phyloP scores from a whole-genome alignment of 2,797 vertebrate species.

The Melanotaenia pygmaea region DNA sequence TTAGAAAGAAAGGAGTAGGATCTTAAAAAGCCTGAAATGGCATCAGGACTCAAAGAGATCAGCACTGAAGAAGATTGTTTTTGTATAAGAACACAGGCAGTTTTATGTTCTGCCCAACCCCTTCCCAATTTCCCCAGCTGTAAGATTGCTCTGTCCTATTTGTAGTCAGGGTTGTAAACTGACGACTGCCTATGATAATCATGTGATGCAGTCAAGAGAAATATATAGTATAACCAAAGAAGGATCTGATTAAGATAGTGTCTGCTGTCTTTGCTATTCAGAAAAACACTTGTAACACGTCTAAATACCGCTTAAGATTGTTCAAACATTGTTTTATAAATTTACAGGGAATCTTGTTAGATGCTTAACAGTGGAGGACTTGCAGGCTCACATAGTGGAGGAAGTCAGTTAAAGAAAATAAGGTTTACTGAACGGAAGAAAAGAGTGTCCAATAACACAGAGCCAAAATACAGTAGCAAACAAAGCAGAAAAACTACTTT shows the following conservation, averaged over 20 bases:
- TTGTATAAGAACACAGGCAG: constrained; percentile 63
- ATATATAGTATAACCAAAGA: not conserved
- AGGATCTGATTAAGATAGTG: not conserved
- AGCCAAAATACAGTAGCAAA: not conserved
- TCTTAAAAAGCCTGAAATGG: constrained; percentile 38
- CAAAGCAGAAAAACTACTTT: not conserved
- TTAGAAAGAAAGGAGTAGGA: not conserved
- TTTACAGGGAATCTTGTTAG: not conserved
- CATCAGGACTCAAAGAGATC: constrained; percentile 42
- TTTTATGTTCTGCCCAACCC: constrained; percentile 45
- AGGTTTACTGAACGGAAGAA: not conserved
- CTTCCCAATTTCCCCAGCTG: constrained; percentile 39
- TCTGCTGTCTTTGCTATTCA: not conserved
- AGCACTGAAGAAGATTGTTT: constrained; percentile 67
- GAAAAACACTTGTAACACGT: not conserved
- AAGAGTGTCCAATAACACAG: not conserved
- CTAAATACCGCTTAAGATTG: not conserved
- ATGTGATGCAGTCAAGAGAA: not conserved
- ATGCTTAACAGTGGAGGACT: not conserved
- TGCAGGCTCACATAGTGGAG: not conserved
- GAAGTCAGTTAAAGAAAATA: not conserved
- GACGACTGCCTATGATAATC: constrained; percentile 10
- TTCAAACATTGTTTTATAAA: not conserved
- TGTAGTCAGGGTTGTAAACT: constrained; percentile 24
- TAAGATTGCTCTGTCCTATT: constrained; percentile 26